Evolutionary conservation across 1,140 invertebrate species (phyloP).

Genomic region (Frieseomelitta varia): DNA sequence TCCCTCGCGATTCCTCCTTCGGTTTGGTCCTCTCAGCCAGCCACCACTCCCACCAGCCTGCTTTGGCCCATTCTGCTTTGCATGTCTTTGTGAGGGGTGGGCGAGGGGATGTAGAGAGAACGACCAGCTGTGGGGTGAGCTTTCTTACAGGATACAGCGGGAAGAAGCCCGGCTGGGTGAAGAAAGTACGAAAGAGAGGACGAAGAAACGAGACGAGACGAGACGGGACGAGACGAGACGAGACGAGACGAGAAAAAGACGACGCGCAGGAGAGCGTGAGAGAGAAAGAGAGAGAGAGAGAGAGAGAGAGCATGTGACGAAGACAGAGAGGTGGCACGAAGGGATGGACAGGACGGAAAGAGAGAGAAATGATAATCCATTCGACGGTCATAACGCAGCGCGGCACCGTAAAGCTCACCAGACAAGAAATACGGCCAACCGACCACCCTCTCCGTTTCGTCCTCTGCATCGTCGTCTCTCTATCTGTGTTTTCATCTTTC

Average conservation of each 20-base stretch:
- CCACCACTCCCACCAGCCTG: background rate
- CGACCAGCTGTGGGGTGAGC: slow-evolving; percentile 52
- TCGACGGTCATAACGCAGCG: slow-evolving; percentile 80
- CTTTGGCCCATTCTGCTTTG: slow-evolving; percentile 65
- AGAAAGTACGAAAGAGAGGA: slow-evolving; percentile 40
- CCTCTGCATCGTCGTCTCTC: slow-evolving; percentile 52
- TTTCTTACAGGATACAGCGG: slow-evolving; percentile 65
- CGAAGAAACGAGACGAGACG: slow-evolving; percentile 7
- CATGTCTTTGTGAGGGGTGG: slow-evolving; percentile 65
- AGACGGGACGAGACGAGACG: slow-evolving; percentile 5
- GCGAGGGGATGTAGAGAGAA: background rate
- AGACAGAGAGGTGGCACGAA: slow-evolving; percentile 46
- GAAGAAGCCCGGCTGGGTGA: slow-evolving; percentile 32
- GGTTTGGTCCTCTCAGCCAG: slow-evolving; percentile 2
- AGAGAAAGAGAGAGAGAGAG: slow-evolving; percentile 25
- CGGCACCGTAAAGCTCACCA: slow-evolving; percentile 80
- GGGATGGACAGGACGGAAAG: slow-evolving; percentile 56
- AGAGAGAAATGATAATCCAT: slow-evolving; percentile 80
- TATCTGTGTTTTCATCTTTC: slow-evolving; percentile 49
- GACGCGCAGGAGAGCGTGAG: slow-evolving; percentile 31
- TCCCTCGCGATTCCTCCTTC: slow-evolving; percentile 13
- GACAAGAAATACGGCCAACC: slow-evolving; percentile 82
- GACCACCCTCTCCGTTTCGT: slow-evolving; percentile 68
- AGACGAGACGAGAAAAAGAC: slow-evolving; percentile 19
- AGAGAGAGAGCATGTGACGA: slow-evolving; percentile 3